phyloP scores from a whole-genome alignment of 2,797 vertebrate genomes.

The Girardinus metallicus region DNA sequence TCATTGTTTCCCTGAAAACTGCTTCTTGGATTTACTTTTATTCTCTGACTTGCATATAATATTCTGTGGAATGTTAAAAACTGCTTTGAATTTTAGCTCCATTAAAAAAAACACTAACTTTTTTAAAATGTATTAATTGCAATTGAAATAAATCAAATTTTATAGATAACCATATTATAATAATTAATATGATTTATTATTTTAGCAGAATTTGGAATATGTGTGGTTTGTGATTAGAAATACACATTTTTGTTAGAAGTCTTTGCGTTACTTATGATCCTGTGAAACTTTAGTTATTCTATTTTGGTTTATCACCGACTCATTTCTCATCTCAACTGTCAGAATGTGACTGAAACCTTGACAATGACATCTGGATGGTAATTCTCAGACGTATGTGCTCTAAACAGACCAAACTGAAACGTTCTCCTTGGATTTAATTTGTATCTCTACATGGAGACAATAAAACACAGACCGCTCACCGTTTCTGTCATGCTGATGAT shows the following conservation, averaged over 20 bases:
- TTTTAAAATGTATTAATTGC: not conserved
- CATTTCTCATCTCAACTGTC: not conserved
- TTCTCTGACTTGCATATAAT: not conserved
- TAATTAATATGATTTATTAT: not conserved
- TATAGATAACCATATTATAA: not conserved
- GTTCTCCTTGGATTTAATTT: not conserved
- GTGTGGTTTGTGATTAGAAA: not conserved
- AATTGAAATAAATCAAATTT: not conserved
- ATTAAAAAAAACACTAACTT: not conserved
- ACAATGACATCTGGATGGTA: not conserved
- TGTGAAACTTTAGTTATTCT: not conserved
- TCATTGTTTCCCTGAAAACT: not conserved
- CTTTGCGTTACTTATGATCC: not conserved
- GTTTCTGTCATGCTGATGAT: conserved; percentile 28
- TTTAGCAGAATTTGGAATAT: not conserved
- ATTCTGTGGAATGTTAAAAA: not conserved
- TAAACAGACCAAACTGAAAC: not conserved
- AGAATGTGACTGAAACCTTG: not conserved
- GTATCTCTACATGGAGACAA: not conserved
- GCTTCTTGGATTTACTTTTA: not conserved
- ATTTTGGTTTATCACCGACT: not conserved
- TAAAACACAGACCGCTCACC: conserved; percentile 40
- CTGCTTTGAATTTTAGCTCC: not conserved
- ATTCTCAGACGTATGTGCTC: not conserved
- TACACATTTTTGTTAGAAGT: not conserved